Evolutionary conservation across 1,140 invertebrate species (phyloP).

Genomic region (Tetragonula clypearis): DNA sequence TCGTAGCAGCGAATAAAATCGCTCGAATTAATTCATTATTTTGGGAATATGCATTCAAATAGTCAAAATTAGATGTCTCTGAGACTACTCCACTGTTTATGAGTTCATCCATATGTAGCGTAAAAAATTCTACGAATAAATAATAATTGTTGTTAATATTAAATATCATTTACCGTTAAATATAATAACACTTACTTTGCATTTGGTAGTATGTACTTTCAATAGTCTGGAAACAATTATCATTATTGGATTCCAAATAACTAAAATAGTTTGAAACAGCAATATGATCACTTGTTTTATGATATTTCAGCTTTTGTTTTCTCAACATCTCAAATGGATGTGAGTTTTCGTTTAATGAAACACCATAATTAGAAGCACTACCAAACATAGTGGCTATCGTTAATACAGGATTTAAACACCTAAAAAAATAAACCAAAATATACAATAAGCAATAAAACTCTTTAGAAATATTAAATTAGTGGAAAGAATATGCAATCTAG

Average conservation of each 20-base stretch:
- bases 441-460: not conserved
- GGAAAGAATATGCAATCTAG: not conserved
- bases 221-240: rapidly evolving
- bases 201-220: rapidly evolving
- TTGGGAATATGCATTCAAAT: not conserved
- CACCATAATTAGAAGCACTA: constrained; percentile 64
- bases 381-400: constrained; percentile 74
- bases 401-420: constrained; percentile 79
- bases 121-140: not conserved
- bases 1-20: constrained; percentile 13
- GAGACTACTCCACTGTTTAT: not conserved
- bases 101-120: not conserved
- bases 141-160: not conserved
- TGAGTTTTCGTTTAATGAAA: constrained; percentile 66
- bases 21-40: constrained; percentile 31
- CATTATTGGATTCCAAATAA: rapidly evolving
- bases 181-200: constrained; percentile 5
- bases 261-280: constrained; percentile 70
- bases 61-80: not conserved
- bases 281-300: constrained; percentile 82
- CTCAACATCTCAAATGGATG: constrained; percentile 74
- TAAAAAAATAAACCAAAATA: constrained; percentile 51
- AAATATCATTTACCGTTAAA: not conserved
- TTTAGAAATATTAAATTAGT: not conserved
- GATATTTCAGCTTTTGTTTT: constrained; percentile 80